Conservation (phyloP, 1,140 invertebrate genomes). For the Drosophila simulans region DNA sequence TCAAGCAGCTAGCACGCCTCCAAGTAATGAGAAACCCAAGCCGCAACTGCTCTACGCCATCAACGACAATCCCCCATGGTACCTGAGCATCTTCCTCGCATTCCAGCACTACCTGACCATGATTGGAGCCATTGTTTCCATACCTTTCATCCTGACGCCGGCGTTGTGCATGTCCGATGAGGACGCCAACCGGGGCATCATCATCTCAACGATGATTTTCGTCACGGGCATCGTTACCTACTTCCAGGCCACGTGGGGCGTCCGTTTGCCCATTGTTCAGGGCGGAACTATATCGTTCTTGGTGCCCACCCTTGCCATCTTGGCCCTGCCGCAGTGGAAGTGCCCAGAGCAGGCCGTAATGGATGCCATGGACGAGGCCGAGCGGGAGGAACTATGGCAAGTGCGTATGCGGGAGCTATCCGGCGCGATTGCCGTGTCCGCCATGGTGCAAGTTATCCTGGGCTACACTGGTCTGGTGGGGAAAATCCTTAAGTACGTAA, state of each 20-base stretch:
- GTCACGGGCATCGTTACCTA: constrained; percentile 93
- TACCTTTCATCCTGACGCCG: constrained; percentile 93
- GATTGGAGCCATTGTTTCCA: constrained; percentile 94
- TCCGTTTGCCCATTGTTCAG: constrained; percentile 88
- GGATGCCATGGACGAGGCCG: constrained; percentile 86
- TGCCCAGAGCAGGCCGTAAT: constrained; percentile 88
- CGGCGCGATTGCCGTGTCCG: constrained; percentile 93
- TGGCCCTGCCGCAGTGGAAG: constrained; percentile 91
- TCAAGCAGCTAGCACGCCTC: neutral
- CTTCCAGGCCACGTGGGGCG: constrained; percentile 92
- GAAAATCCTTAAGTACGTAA: constrained; percentile 89
- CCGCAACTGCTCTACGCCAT: constrained; percentile 88
- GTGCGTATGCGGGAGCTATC: constrained; percentile 92
- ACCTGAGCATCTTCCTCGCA: constrained; percentile 92
- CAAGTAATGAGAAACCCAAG: constrained; percentile 46
- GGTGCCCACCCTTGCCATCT: constrained; percentile 93
- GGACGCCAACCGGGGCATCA: constrained; percentile 91
- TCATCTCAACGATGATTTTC: constrained; percentile 95
- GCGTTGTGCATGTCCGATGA: constrained; percentile 92
- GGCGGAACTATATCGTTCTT: constrained; percentile 95
- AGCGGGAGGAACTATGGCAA: constrained; percentile 90
- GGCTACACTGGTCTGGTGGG: constrained; percentile 90
- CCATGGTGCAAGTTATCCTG: constrained; percentile 91
- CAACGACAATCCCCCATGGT: constrained; percentile 93
- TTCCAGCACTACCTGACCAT: constrained; percentile 95